Evolutionary conservation across 2,797 vertebrate genomes (phyloP), one percentile per base, ranked within the genome.

Genomic region (Alectoris magna): DNA sequence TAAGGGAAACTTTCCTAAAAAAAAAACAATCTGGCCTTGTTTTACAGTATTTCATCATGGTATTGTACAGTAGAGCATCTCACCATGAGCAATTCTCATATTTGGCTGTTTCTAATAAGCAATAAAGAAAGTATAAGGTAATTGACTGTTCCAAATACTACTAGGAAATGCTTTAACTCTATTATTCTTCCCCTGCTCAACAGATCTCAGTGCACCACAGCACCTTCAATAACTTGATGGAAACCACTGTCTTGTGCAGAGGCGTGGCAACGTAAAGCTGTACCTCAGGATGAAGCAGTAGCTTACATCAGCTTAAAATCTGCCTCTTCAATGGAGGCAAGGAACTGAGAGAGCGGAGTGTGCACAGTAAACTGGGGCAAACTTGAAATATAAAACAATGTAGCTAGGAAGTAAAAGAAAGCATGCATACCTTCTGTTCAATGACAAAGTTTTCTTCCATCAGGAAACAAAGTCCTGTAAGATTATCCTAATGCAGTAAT

Each of bases 11-110:
- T 36, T 4, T 55, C 59, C 39, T 48, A 29, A 48, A 87, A 29
- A 48, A 87, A 11, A 67, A 5, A 0, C 8, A 12, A 15, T 36
- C 46, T 80, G 58, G 44, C 9, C 2, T 10, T 2, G 1, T 68
- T 58, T 48, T 71, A 44, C 44, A 44, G 12, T 66, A 62, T 49
- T 87, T 72, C 75, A 38, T 76, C 15, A 38, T 14, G 11, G 6
- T 17, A 38, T 16, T 69, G 4, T n/a, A 18, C 8, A 78, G 43
- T 24, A 62, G 21, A 84, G 24, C 7, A 72, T 18, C 9, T 44
- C 44, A 9, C 41, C 11, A 24, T 15, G 8, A 38, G 34, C 14
- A 38, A 36, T 34, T 59, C 58, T 59, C 34, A 23, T 60, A 14
- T 26, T 60, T 11, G 24, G 36, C 36, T 60, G 23, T 8, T 60